These are phyloP conservation scores for Zalophus californianus DNA, from an alignment of 2,797 vertebrate species.

Conservation along the genomic window DNA sequence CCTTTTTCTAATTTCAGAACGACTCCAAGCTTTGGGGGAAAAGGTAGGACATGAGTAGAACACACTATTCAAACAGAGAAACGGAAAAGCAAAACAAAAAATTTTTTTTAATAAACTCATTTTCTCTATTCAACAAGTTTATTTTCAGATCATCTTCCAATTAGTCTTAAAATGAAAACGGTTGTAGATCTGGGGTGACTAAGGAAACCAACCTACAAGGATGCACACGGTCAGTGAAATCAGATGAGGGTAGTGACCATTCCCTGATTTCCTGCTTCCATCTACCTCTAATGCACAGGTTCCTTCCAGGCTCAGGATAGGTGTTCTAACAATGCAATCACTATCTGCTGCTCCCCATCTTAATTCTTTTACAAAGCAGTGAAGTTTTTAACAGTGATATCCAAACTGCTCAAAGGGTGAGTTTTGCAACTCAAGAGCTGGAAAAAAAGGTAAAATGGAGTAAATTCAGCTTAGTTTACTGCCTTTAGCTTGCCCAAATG, in stretches of 20 bases:
- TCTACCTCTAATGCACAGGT: background rate
- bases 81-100: background rate
- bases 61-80: constrained; percentile 3
- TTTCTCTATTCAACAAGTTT: background rate
- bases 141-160: background rate
- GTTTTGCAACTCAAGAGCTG: background rate
- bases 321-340: background rate
- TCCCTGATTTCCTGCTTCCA: background rate
- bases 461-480: constrained; percentile 18
- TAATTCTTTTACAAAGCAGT: constrained; percentile 2
- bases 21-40: background rate
- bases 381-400: background rate
- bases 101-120: background rate
- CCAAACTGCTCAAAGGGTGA: background rate
- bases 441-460: constrained; percentile 3
- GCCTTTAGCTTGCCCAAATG: background rate
- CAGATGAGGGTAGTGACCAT: background rate
- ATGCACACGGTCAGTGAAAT: background rate
- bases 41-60: background rate
- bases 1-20: constrained; percentile 29
- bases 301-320: background rate
- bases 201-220: background rate
- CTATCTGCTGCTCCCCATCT: background rate
- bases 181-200: background rate
- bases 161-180: constrained; percentile 46